These are phyloP conservation scores for Lagenorhynchus albirostris DNA, from an alignment of 2,113 vertebrate species.

Conservation along the genomic window DNA sequence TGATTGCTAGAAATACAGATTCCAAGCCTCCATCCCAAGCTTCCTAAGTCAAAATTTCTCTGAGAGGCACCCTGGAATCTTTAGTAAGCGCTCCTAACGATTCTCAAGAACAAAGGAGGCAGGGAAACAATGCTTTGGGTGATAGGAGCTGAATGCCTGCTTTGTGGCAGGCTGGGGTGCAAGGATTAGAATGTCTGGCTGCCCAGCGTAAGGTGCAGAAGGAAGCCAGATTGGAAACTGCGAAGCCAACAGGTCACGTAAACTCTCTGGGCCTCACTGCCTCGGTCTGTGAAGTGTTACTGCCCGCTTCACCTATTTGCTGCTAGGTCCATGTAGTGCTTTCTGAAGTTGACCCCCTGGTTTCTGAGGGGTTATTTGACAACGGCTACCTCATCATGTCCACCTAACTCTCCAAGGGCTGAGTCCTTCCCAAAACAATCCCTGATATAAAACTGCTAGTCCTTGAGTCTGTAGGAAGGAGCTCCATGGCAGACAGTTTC, in stretches of 20 bases:
- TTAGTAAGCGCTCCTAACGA: background rate
- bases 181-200: background rate
- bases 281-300: background rate
- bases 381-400: background rate
- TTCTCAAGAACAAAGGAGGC: background rate
- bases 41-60: background rate
- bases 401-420: background rate
- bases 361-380: background rate
- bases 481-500: too few species aligned
- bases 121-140: background rate
- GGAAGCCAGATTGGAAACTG: background rate
- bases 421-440: background rate
- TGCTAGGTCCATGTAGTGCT: background rate
- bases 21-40: background rate
- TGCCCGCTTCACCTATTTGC: background rate
- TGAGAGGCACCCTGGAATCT: background rate
- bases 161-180: accelerated
- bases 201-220: too few species aligned
- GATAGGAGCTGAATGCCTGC: background rate
- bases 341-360: background rate
- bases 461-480: background rate
- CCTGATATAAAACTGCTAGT: background rate
- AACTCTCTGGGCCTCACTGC: background rate
- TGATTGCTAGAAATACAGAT: background rate
- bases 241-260: background rate